phyloP scores from a whole-genome alignment of 2,113 vertebrate species.

The Pteruthius melanotis region DNA sequence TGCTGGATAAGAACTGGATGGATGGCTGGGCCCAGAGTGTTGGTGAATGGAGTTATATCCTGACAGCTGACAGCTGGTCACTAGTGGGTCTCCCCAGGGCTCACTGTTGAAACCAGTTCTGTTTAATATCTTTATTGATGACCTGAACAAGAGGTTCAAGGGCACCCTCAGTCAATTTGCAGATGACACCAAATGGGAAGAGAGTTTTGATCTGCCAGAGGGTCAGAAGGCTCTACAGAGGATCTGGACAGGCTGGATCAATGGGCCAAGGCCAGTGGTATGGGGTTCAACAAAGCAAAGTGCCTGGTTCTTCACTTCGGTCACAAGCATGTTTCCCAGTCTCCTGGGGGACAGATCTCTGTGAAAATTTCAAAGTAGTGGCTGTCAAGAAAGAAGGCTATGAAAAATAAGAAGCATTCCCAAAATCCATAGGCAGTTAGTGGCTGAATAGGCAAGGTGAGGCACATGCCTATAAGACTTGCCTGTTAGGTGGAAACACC shows the following conservation, averaged over 20 bases:
- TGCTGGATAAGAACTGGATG: background rate
- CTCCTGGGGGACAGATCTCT: background rate
- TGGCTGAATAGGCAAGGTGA: background rate
- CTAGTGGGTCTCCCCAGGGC: too few species aligned
- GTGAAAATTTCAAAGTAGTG: background rate
- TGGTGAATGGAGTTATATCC: background rate
- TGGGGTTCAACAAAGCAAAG: background rate
- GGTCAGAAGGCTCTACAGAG: background rate
- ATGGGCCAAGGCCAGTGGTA: too few species aligned
- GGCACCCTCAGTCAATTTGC: background rate
- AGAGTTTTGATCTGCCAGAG: background rate
- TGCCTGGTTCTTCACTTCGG: background rate
- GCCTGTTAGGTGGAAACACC: background rate
- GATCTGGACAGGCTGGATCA: background rate
- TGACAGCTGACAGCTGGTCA: background rate
- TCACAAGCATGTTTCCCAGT: background rate
- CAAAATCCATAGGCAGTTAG: background rate
- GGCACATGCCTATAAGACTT: background rate
- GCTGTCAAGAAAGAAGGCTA: background rate
- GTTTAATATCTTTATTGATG: background rate
- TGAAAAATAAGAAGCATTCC: background rate
- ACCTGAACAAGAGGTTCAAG: background rate
- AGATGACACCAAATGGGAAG: background rate
- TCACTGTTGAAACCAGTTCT: background rate
- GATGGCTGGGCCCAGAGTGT: too few species aligned